These are phyloP conservation scores for Drosophila bocki DNA, from an alignment of 1,140 invertebrate species.

Conservation along the genomic window DNA sequence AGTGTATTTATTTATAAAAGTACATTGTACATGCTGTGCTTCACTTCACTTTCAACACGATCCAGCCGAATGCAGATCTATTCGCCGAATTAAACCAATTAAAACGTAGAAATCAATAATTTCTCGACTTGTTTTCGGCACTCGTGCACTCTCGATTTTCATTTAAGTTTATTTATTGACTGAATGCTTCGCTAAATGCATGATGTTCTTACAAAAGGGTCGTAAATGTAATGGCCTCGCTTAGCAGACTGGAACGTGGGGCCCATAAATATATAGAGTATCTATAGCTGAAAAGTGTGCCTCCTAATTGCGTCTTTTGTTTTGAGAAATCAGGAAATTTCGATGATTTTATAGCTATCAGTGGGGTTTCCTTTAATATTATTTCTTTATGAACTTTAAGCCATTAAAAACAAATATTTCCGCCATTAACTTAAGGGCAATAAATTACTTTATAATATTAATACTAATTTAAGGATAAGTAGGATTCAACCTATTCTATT, in stretches of 20 bases:
- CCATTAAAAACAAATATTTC: too few relatives aligned
- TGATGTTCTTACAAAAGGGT: constrained; percentile 28
- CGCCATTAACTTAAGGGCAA: too few relatives aligned
- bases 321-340: constrained; percentile 2
- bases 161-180: constrained; percentile 31
- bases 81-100: constrained; percentile 43
- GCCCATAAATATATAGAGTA: constrained; percentile 17
- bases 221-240: constrained; percentile 27
- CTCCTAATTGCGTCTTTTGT: constrained; percentile 35
- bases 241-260: constrained; percentile 24
- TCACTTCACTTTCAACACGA: constrained; percentile 52
- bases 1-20: constrained; percentile 26
- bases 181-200: constrained; percentile 21
- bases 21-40: constrained; percentile 56
- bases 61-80: constrained; percentile 31
- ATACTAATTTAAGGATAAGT: neutral
- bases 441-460: too few relatives aligned
- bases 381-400: too few relatives aligned
- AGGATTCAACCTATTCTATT: neutral
- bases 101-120: constrained; percentile 28
- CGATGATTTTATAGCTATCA: neutral
- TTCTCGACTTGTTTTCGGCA: constrained; percentile 22
- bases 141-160: constrained; percentile 22
- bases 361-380: neutral
- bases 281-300: constrained; percentile 31